These are phyloP conservation scores for Lasiurus borealis DNA, from an alignment of 2,113 vertebrate genomes.

Conservation along the genomic window DNA sequence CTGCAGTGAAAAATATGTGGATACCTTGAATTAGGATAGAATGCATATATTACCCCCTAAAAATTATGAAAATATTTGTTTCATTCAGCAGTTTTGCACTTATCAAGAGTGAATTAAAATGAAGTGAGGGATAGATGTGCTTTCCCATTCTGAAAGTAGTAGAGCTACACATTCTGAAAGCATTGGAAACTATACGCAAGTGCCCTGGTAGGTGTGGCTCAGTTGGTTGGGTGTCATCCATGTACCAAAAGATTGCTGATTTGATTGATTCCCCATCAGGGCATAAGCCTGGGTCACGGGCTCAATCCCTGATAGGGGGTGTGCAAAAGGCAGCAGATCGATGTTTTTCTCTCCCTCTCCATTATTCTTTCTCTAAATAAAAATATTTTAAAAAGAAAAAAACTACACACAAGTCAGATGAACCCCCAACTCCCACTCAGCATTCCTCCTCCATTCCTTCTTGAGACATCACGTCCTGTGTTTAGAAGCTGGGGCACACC, in stretches of 20 bases:
- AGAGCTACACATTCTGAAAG: too few relatives aligned
- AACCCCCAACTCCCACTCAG: background rate
- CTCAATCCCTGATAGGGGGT: background rate
- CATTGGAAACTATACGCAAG: background rate
- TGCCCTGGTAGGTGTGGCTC: background rate
- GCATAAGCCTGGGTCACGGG: background rate
- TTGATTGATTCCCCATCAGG: background rate
- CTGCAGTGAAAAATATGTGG: background rate
- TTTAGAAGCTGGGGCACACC: background rate
- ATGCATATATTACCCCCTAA: too few relatives aligned
- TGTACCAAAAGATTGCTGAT: background rate
- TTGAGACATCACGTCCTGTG: background rate
- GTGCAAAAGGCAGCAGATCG: background rate
- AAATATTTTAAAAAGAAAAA: background rate
- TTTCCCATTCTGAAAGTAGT: background rate
- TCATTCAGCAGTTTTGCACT: background rate
- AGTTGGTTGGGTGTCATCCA: background rate
- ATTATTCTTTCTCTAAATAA: background rate
- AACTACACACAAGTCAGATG: background rate
- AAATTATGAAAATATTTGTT: background rate
- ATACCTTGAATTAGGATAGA: background rate
- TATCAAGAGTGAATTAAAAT: background rate
- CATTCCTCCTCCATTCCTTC: background rate
- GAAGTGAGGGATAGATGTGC: background rate
- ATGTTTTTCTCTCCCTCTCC: background rate